Base-by-base conservation (phyloP, 2,113 vertebrate species). In the Barbus barbus region DNA sequence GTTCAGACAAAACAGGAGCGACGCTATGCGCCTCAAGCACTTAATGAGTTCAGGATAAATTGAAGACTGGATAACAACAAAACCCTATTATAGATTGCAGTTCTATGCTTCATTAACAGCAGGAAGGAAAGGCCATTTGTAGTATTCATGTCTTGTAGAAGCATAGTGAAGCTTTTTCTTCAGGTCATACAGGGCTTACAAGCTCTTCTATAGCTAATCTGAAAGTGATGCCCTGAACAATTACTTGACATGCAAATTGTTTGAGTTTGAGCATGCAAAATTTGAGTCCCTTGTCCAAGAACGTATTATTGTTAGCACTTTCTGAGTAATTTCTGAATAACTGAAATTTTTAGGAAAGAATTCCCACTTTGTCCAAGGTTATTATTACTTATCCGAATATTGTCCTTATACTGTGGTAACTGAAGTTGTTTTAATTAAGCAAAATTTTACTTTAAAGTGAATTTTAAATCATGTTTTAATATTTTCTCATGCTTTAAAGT, bases 11-110 rank as follows among this genome's bases (percentile, higher is more conserved):
- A 3, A 86, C 24, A 78, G 61, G 74, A 58, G 18, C 51, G 51
- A 22, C 8, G 22, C 22, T n/a, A n/a, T 53, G 56, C 3, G 11
- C 53, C 69, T 71, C 77, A 51, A 80, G 79, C 20, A 24, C 46
- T 63, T 72, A 71, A 33, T 46, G 80, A 44, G 80, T 83, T 80
- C 69, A 63, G 82, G 69, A 67, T 53, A 58, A 46, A 84, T 20
- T 14, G 74, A 87, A 26, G 71, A 81, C 84, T 88, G 81, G 65
- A 86, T 87, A 63, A 83, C 84, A 86, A 84, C 83, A 80, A 89
- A 91, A 89, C 48, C 44, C 46, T 24, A 71, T 81, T 71, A 81
- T 81, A 53, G 31, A 75, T 79, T 83, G 56, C 38, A 36, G 38
- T 65, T 80, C 26, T 67, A 82, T 56, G 80, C 65, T 72, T 67